phyloP scores from a whole-genome alignment of 2,888 invertebrate genomes.

The Clitarchus hookeri region DNA sequence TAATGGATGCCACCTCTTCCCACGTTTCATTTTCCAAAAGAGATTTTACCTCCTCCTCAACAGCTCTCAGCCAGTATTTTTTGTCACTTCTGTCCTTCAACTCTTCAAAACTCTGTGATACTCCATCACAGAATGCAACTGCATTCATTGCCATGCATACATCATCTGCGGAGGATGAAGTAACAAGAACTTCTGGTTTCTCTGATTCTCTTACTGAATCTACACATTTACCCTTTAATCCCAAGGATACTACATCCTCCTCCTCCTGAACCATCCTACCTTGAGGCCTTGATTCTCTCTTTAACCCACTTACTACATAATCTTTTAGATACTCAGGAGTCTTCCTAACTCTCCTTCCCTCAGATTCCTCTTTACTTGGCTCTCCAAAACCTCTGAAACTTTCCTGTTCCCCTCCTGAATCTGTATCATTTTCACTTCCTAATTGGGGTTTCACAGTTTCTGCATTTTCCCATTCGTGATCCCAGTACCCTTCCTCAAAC shows the following conservation, averaged over 20 bases:
- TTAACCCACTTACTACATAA: too few species aligned
- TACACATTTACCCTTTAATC: background rate
- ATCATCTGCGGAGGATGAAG: too few species aligned
- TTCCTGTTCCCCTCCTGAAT: too few species aligned
- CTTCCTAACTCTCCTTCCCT: background rate
- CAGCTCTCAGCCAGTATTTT: background rate
- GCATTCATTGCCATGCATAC: too few species aligned
- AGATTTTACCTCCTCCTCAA: constrained; percentile 12
- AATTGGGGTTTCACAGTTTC: too few species aligned
- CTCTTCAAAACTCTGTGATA: too few species aligned
- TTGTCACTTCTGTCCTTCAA: background rate
- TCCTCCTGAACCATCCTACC: background rate
- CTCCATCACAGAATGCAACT: too few species aligned
- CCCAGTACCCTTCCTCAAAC: too few species aligned
- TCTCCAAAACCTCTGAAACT: background rate
- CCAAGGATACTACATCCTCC: background rate
- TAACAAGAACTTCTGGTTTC: too few species aligned
- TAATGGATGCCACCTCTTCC: background rate
- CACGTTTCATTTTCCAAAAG: constrained; percentile 6
- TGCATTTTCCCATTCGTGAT: too few species aligned
- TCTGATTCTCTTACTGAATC: too few species aligned
- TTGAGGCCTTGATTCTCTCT: background rate
- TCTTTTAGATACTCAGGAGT: background rate
- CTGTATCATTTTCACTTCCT: too few species aligned
- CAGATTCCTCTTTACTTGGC: background rate